phyloP scores from a whole-genome alignment of 2,888 invertebrate genomes.

The Epinotia bilunana region DNA sequence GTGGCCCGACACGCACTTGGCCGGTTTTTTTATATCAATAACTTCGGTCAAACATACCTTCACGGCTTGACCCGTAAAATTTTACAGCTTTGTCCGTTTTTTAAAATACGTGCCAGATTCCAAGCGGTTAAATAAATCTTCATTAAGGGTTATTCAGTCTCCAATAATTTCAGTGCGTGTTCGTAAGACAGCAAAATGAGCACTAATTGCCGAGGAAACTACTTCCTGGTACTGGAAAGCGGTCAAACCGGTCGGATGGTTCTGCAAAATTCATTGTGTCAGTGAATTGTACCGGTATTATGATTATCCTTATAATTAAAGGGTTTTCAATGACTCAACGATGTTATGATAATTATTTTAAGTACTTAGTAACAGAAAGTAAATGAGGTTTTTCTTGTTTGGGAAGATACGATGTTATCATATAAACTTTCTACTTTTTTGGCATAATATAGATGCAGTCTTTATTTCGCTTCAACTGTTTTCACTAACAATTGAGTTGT shows the following conservation, averaged over 20 bases:
- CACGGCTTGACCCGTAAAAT: not conserved
- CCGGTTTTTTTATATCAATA: not conserved
- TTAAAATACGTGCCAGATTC: slow-evolving; percentile 17
- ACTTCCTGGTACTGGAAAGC: slow-evolving; percentile 55
- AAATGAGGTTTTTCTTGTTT: slow-evolving; percentile 5
- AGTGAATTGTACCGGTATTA: slow-evolving; percentile 30
- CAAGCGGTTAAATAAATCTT: slow-evolving; percentile 25
- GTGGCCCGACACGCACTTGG: no score
- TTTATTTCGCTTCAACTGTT: no score
- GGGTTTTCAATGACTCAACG: slow-evolving; percentile 24
- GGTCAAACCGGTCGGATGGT: slow-evolving; percentile 54
- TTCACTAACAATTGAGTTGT: no score
- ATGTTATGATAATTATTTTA: slow-evolving; percentile 21
- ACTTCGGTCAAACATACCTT: not conserved
- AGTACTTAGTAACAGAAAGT: slow-evolving; percentile 4
- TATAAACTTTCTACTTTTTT: no score
- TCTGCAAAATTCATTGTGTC: slow-evolving; percentile 43
- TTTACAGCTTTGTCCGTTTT: not conserved
- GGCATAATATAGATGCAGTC: no score
- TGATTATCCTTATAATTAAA: slow-evolving; percentile 29
- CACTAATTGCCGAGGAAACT: slow-evolving; percentile 44
- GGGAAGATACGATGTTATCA: not conserved
- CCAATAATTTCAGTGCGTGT: slow-evolving; percentile 36
- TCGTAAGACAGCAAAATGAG: slow-evolving; percentile 37
- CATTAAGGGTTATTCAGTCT: slow-evolving; percentile 28